Conservation (phyloP, 2,797 vertebrate genomes). For the Rhodeus uyekii region DNA sequence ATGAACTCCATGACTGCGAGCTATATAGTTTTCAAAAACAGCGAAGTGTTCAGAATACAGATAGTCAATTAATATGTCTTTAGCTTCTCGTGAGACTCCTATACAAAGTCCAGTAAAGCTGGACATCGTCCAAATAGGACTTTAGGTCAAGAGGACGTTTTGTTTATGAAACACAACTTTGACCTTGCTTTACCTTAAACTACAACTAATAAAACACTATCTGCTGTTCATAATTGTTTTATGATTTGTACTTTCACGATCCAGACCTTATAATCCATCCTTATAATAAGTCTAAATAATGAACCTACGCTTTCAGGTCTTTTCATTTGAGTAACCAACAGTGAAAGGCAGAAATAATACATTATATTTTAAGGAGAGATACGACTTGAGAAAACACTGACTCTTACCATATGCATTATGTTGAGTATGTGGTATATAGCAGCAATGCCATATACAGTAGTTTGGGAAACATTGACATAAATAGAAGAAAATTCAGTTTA, state of each 20-base stretch:
- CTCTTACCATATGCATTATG: background rate
- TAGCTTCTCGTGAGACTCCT: background rate
- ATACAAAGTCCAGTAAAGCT: background rate
- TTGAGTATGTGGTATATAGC: background rate
- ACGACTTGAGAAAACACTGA: background rate
- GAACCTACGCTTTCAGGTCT: background rate
- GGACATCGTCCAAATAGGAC: background rate
- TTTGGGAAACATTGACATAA: background rate
- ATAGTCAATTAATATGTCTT: background rate
- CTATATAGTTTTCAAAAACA: background rate
- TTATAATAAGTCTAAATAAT: background rate
- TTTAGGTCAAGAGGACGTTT: slow-evolving; percentile 9
- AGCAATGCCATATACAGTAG: background rate
- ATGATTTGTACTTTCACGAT: slow-evolving; percentile 36
- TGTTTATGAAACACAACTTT: background rate
- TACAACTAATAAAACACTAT: slow-evolving; percentile 21
- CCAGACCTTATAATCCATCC: too few species aligned
- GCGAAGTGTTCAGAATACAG: background rate
- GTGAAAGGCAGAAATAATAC: background rate
- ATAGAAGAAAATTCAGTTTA: background rate
- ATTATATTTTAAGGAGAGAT: background rate
- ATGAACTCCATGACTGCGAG: background rate
- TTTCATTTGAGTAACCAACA: background rate
- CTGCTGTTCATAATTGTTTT: slow-evolving; percentile 27
- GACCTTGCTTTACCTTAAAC: background rate